Percentiles rank a stretch among this genome's conserved stretches.
Conservation (phyloP, 2,797 vertebrate genomes). For the Cetoscarus ocellatus region DNA sequence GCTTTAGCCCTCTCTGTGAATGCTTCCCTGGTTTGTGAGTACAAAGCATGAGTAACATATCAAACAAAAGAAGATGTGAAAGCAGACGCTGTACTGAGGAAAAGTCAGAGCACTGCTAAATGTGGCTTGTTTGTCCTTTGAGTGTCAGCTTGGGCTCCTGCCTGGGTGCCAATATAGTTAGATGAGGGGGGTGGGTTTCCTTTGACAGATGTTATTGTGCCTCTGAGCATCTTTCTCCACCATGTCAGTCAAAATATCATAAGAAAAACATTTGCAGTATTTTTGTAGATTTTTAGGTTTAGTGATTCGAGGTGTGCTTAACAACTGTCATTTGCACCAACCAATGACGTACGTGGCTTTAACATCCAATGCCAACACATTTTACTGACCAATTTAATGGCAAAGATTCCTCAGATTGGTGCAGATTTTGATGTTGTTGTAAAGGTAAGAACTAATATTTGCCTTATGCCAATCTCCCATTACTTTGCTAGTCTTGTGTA, state of each 20-base stretch:
- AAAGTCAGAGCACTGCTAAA: constrained; percentile 71
- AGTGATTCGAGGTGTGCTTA: background rate
- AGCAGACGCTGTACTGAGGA: constrained; percentile 60
- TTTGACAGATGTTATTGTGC: constrained; percentile 76
- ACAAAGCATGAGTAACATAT: constrained; percentile 19
- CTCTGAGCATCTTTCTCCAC: background rate
- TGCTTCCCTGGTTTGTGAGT: constrained; percentile 10
- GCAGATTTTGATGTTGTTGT: too few species aligned
- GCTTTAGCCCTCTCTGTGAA: constrained; percentile 48
- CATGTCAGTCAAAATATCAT: background rate
- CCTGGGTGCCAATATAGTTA: constrained; percentile 66
- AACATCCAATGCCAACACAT: too few species aligned
- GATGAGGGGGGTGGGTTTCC: constrained; percentile 71
- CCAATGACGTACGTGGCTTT: too few species aligned
- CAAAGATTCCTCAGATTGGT: too few species aligned
- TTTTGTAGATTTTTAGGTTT: background rate
- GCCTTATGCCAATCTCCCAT: too few species aligned
- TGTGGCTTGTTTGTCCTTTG: constrained; percentile 76
- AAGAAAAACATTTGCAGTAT: background rate
- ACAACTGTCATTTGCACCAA: too few species aligned
- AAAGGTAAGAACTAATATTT: too few species aligned
- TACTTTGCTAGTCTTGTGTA: too few species aligned
- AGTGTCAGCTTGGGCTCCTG: constrained; percentile 74
- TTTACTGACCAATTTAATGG: too few species aligned
- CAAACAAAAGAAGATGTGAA: constrained; percentile 39